These are phyloP conservation scores for Paralvinella palmiformis DNA, from an alignment of 1,140 invertebrate genomes.

Conservation along the genomic window DNA sequence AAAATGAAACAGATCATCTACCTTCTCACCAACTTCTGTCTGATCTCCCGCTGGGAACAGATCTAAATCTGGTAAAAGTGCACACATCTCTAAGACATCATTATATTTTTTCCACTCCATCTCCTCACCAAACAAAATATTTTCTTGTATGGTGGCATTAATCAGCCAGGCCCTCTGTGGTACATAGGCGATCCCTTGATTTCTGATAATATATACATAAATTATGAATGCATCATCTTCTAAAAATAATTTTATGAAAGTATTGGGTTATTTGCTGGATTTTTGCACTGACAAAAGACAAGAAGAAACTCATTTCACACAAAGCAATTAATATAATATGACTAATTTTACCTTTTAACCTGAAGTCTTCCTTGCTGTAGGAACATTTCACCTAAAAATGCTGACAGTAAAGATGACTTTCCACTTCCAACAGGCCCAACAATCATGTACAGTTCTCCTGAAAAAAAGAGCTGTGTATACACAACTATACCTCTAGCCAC, in stretches of 20 bases:
- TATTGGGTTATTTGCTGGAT: not conserved
- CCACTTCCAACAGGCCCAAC: constrained; percentile 50
- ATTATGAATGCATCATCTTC: not conserved
- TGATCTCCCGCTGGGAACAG: constrained; percentile 50
- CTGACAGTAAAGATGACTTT: constrained; percentile 44
- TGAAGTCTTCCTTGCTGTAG: not conserved
- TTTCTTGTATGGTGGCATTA: constrained; percentile 76
- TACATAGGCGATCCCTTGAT: constrained; percentile 56
- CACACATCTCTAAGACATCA: constrained; percentile 67
- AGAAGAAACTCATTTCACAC: not conserved
- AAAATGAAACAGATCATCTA: no score
- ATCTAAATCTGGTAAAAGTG: constrained; percentile 47
- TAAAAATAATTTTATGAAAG: not conserved
- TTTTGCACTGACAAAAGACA: not conserved
- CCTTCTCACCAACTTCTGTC: constrained; percentile 57
- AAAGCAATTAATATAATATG: not conserved
- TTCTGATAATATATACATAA: constrained; percentile 22
- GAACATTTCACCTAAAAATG: constrained; percentile 49
- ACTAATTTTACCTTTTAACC: not conserved
- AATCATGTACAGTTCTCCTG: constrained; percentile 47
- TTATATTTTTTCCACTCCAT: constrained; percentile 55
- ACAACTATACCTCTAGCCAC: no score
- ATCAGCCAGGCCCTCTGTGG: constrained; percentile 89
- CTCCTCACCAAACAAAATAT: constrained; percentile 80
- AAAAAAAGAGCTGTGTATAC: no score